Evolutionary conservation across 2,113 vertebrate genomes (phyloP).

Genomic region (Merops nubicus): DNA sequence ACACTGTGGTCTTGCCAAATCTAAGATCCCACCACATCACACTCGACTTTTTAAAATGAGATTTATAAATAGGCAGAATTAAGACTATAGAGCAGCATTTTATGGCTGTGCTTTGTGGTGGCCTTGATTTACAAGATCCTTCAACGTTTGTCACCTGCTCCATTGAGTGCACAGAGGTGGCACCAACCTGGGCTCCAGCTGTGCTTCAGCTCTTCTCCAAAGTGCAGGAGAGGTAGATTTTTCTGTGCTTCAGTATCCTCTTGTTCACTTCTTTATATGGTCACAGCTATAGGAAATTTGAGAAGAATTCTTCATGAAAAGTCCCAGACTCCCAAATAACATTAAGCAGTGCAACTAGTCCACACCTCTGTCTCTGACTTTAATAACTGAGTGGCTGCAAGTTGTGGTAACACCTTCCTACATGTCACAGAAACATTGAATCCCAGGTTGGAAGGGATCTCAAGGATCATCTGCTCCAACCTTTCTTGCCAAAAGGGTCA

Average conservation of each 20-base stretch:
- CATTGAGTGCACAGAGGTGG: not conserved
- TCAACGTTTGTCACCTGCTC: not conserved
- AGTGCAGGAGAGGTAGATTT: rapidly evolving
- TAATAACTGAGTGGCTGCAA: too few relatives aligned
- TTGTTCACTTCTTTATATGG: not conserved
- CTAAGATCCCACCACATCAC: not conserved
- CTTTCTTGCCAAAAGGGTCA: too few relatives aligned
- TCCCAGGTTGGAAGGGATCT: too few relatives aligned
- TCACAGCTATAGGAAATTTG: not conserved
- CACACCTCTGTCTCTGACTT: too few relatives aligned
- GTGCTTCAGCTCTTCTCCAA: not conserved
- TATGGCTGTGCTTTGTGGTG: not conserved
- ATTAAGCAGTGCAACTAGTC: too few relatives aligned
- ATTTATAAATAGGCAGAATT: not conserved
- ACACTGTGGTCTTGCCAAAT: not conserved
- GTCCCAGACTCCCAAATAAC: too few relatives aligned
- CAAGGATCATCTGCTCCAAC: too few relatives aligned
- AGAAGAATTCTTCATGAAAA: not conserved
- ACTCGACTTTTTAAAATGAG: not conserved
- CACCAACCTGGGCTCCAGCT: not conserved
- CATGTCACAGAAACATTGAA: too few relatives aligned
- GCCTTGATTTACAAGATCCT: not conserved
- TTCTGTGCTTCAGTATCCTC: not conserved
- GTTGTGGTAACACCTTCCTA: too few relatives aligned
- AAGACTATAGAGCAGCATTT: not conserved